Base-by-base conservation (phyloP, 1,140 invertebrate species). In the Tetraneura akinire region DNA sequence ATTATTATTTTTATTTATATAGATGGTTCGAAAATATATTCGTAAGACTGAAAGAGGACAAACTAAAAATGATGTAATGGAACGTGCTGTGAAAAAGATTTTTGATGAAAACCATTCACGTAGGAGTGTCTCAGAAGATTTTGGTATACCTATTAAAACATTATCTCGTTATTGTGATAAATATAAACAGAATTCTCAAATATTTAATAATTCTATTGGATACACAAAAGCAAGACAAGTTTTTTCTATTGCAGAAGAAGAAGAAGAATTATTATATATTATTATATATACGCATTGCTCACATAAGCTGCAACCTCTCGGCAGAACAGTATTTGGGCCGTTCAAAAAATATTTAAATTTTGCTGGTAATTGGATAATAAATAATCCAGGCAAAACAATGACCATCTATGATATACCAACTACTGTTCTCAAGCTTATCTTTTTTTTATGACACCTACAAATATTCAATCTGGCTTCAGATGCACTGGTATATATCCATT, bases 291-390 rank as follows among this genome's bases (percentile, higher is more conserved):
- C 80, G 29, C 73, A 84, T 80, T 80, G 70, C 29, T 83, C 82
- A 49, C 85, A 87, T 76, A 85, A 84, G 81, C 81, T 87, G 26
- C 86, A 87, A 78, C 86, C 86, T 10, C 82, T 87, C 21, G 86
- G 86, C 51, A 49, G 80, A 37, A 37, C 82, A 32, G 81, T 66
- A 49, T 82, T 80, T 80, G 81, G 80, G 0, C 80, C 82, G 4
- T 81, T 81, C 16, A 83, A 83, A 80, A 81, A 57, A 29, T 57
- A 57, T 29, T 57, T 57, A 57, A 57, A 57, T 26, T 62, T 80
- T 62, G 82, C 82, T 60, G 74, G 73, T 80, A 82, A 86, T 51
- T 86, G 85, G 84, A 84, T 85, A 82, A 81, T 82, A 32, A 80
- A 62, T 62, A 82, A 85, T 80, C 84, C 82, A 60, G 84, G 83